Base-by-base conservation (phyloP, 2,113 vertebrate species). In the Sturnira hondurensis region DNA sequence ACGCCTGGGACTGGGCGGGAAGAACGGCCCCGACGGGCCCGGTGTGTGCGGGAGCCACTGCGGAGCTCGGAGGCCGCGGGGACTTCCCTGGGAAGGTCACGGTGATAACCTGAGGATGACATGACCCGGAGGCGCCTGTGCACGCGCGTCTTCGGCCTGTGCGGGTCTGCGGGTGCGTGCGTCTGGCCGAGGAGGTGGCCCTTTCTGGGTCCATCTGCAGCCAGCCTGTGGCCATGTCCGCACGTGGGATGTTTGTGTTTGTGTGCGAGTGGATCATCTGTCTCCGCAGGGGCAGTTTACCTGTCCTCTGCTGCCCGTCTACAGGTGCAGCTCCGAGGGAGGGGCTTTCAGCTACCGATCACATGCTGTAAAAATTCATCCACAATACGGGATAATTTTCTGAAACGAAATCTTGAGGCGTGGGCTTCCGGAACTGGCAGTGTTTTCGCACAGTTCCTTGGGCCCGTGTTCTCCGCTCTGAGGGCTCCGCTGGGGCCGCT, bases 351-450 rank as follows among this genome's bases (percentile, higher is more conserved):
- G 74, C 38, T 9, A 33, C 20, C 33, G 38, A 52, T 47, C 20
- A 14, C 6, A 45, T 12, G 38, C 90, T 92, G 52, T 6, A 4
- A 33, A 68, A 93, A 68, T 19, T 78, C 47, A 31, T n/a, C 65
- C 50, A 16, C 24, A 36, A 36, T 74, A 80, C 67, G 31, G 78
- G 58, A 45, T 78, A 84, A 95, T 86, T 86, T 84, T 36, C 38
- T 74, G 47, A 80, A 93, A 96, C 14, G 85, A 94, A 92, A 73
- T 95, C 71, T 54, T 2, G 10, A 56, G 65, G 58, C 47, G 1
- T 16, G 31, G 71, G 43, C 15, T 45, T 7, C 50, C 0, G 11
- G 58, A n/a, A 12, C 38, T 41, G 77, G 83, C 38, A 11, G 61
- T 4, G 22, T 6, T 38, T 38, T 22, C 38, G 68, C 54, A 31